Base-by-base conservation (phyloP, 2,888 invertebrate genomes). In the Nycteola revayana region DNA sequence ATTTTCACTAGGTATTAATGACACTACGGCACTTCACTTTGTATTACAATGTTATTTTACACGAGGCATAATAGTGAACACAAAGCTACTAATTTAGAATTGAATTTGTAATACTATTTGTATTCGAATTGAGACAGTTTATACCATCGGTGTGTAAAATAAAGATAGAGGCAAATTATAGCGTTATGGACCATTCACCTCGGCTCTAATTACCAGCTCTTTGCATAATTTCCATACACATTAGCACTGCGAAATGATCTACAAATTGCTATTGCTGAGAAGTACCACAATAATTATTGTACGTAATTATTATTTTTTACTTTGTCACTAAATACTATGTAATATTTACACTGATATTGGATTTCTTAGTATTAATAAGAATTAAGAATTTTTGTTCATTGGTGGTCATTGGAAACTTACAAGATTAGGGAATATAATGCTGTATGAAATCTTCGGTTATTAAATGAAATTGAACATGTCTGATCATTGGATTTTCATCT, bases 211-310 rank as follows among this genome's bases (percentile, higher is more conserved):
- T 83, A 78, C 76, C 60, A 53, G 66, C 70, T 80, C 71, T 80
- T 79, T 77, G 76, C 78, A 75, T 83, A 83, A 81, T 81, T 81
- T 83, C 74, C 78, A 78, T 75, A 73, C 71, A 75, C 85, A 82
- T 85, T 84, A 82, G 76, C 79, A 75, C 72, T 72, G 75, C 76
- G 62, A 75, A 80, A 80, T 78, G 72, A 78, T 81, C 79, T 77
- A 73, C 77, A 80, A 83, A 80, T 83, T 80, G 75, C 82, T 73
- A 63, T 67, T 57, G 70, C 72, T 54, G 60, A 66, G 71, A 69
- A 71, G 68, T 67, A 68, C 68, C 69, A 73, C 67, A 66, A 68
- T 78, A 77, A 82, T 81, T 82, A 80, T 70, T 66, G 60, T 55
- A 28, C 24, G 65, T 77, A 79, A 79, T 83, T 81, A 75, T 68